A percentile compares a stretch with the other conserved stretches of the same genome.
These are phyloP conservation scores for Diuraphis noxia DNA, from an alignment of 1,140 invertebrate species.

Conservation along the genomic window DNA sequence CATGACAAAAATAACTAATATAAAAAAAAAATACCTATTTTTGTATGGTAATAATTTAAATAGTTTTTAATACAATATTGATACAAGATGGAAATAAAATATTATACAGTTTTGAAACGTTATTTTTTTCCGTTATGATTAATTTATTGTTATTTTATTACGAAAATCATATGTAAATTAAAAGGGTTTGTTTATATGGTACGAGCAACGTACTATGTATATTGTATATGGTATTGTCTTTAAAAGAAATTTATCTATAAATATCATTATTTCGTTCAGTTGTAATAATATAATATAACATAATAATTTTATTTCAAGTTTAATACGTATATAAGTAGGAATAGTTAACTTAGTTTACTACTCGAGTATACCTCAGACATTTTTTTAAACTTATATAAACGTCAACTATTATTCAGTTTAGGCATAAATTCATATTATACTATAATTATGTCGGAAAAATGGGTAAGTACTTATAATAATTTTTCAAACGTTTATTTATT, in stretches of 20 bases:
- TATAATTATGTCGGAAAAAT: not conserved
- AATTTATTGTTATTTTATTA: not conserved
- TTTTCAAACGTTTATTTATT: not conserved
- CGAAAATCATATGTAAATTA: not conserved
- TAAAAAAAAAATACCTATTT: constrained; percentile 3
- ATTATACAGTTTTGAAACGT: not conserved
- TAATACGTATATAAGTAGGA: not conserved
- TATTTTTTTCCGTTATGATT: not conserved
- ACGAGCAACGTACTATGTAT: not conserved
- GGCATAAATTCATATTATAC: not conserved
- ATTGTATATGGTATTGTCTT: not conserved
- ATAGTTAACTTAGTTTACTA: not conserved
- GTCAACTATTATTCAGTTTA: not conserved
- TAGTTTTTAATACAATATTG: not conserved
- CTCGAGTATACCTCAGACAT: not conserved
- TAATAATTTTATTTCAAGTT: not conserved
- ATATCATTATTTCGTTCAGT: not conserved
- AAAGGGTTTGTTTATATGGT: not conserved
- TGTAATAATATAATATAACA: not conserved
- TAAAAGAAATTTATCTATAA: not conserved
- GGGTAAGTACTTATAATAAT: not conserved
- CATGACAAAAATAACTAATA: not conserved
- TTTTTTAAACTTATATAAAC: not conserved
- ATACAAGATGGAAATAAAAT: not conserved
- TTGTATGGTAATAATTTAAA: not conserved